These are phyloP conservation scores for Clivina fossor DNA, from an alignment of 2,888 invertebrate species.

Conservation along the genomic window DNA sequence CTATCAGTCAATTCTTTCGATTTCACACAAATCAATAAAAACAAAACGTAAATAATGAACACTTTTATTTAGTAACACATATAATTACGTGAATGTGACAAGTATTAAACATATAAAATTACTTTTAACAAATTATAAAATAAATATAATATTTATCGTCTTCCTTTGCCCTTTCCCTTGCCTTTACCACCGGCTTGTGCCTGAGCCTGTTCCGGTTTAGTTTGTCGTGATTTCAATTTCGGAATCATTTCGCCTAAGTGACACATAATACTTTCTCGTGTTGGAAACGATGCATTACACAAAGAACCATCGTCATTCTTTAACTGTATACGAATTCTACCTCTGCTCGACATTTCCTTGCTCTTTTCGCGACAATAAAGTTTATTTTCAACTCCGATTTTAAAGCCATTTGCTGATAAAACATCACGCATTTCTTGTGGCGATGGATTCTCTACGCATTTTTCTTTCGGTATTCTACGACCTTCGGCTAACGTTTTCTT, in stretches of 20 bases:
- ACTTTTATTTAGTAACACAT: too few species aligned
- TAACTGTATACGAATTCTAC: slow-evolving; percentile 89
- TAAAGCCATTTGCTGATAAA: slow-evolving; percentile 77
- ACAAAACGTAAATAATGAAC: too few species aligned
- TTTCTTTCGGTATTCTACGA: slow-evolving; percentile 76
- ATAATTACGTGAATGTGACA: too few species aligned
- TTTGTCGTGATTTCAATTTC: slow-evolving; percentile 80
- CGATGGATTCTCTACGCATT: slow-evolving; percentile 93
- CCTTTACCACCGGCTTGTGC: slow-evolving; percentile 42
- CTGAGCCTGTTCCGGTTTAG: slow-evolving; percentile 53
- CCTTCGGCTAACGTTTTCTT: slow-evolving; percentile 91
- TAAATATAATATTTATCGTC: slow-evolving; percentile 36
- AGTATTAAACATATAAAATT: too few species aligned
- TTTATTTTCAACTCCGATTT: slow-evolving; percentile 90
- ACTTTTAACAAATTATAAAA: too few species aligned
- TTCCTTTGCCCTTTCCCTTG: slow-evolving; percentile 47
- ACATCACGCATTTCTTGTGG: slow-evolving; percentile 95
- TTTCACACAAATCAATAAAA: too few species aligned
- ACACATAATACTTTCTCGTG: slow-evolving; percentile 75
- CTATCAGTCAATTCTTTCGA: too few species aligned
- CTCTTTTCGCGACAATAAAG: slow-evolving; percentile 88
- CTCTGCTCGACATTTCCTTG: slow-evolving; percentile 81
- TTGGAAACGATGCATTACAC: slow-evolving; percentile 68
- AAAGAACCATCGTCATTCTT: slow-evolving; percentile 86
- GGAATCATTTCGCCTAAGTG: slow-evolving; percentile 85